Base-by-base conservation (phyloP, 2,797 vertebrate genomes). In the Pteronotus mesoamericanus region DNA sequence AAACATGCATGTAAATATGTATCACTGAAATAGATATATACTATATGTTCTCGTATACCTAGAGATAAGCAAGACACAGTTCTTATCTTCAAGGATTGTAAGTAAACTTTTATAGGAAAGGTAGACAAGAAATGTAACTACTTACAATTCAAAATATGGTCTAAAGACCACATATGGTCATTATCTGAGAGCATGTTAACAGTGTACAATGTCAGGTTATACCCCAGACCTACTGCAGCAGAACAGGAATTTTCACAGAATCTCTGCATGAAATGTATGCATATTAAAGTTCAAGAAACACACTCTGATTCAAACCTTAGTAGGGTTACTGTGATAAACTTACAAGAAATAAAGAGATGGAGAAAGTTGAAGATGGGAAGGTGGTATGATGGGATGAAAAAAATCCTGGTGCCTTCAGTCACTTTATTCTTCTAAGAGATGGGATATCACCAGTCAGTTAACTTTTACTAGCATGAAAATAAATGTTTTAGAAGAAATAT, bases 71-170 rank as follows among this genome's bases (percentile, higher is more conserved):
- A 83, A 88, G 2, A n/a, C 55, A 14, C 9, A 82, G 39, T 68
- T 75, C 5, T 89, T 72, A 4, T 89, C 44, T 79, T 89, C 84
- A 91, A 91, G 51, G 8, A 90, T 1, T 10, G 69, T 74, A 44
- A 26, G 61, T n/a, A n/a, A n/a, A n/a, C n/a, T 15, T 51, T 92
- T 69, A 82, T 42, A 69, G 1, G 22, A 37, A 96, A 94, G 5
- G 92, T 5, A 80, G 37, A 59, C 0, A 74, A 80, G 24, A 92
- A 64, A 82, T 82, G 19, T 74, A 88, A 85, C 85, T 83, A 8
- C 34, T 94, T 82, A 53, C 9, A 90, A 64, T 86, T 95, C 5
- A 90, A 90, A 95, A 94, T 85, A 48, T 57, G 10, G 7, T 66
- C 15, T 91, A 44, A 9, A 86, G 37, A 55, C 22, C 15, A 15